Conservation (phyloP, 2,888 invertebrate species). For the Junonia oenone region DNA sequence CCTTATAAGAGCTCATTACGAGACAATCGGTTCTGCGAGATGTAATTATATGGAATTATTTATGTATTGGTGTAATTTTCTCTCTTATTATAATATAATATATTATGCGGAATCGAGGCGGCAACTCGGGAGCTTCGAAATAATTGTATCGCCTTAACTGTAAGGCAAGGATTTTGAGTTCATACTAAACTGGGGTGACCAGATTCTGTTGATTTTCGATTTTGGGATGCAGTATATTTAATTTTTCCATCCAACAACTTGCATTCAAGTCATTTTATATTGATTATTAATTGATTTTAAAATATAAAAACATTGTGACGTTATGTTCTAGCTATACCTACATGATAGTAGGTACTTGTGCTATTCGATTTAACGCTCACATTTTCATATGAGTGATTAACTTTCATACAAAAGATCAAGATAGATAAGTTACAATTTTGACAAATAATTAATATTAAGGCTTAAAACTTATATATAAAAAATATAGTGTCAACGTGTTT, state of each 20-base stretch:
- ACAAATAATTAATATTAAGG: too few relatives aligned
- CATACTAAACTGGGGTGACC: background rate
- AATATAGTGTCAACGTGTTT: too few relatives aligned
- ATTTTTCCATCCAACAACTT: background rate
- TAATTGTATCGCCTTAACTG: constrained; percentile 4
- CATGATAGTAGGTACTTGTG: too few relatives aligned
- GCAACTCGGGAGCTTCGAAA: background rate
- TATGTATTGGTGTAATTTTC: background rate
- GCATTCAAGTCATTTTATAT: too few relatives aligned
- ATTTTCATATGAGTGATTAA: too few relatives aligned
- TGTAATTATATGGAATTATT: background rate
- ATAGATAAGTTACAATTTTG: too few relatives aligned
- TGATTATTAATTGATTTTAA: too few relatives aligned
- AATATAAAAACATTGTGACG: too few relatives aligned
- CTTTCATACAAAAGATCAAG: too few relatives aligned
- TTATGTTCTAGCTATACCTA: too few relatives aligned
- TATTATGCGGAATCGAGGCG: background rate
- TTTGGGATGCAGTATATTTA: background rate
- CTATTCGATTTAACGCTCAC: too few relatives aligned
- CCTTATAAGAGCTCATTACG: background rate
- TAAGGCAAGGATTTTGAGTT: constrained; percentile 14
- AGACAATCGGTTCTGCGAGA: background rate
- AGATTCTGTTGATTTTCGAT: background rate
- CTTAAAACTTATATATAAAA: too few relatives aligned
- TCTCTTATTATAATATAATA: background rate